Percentiles rank a stretch among this genome's conserved stretches.
Conservation (phyloP, 2,888 invertebrate genomes). For the Apodemia zela region DNA sequence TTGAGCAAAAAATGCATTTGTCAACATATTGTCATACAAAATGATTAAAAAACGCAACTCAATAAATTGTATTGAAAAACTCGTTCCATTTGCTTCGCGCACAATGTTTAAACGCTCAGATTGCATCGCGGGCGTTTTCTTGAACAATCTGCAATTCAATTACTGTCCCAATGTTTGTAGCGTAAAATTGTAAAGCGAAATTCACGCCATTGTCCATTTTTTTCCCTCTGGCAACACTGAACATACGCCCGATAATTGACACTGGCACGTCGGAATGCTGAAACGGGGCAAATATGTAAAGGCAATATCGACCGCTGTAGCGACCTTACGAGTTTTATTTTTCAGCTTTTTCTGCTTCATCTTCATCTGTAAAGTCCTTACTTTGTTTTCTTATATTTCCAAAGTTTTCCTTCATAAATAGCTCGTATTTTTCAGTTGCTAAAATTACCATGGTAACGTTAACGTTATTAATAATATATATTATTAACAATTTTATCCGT, state of each 20-base stretch:
- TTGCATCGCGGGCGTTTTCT: conserved; percentile 28
- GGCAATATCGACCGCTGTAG: conserved; percentile 5
- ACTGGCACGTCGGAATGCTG: conserved; percentile 27
- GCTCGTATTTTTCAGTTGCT: background rate
- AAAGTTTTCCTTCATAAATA: background rate
- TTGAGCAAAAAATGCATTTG: background rate
- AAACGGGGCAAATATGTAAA: conserved; percentile 14
- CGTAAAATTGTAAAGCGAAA: conserved; percentile 33
- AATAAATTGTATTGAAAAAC: conserved; percentile 10
- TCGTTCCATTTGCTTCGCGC: conserved; percentile 13
- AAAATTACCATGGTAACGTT: background rate
- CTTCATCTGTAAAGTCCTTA: background rate
- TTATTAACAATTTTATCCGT: no score
- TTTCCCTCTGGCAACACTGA: conserved; percentile 27
- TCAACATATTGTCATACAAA: background rate
- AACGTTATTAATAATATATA: no score
- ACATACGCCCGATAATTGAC: conserved; percentile 35
- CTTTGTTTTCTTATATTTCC: background rate
- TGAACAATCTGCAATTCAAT: conserved; percentile 30
- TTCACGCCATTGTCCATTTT: conserved; percentile 33
- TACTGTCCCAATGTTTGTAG: conserved; percentile 29
- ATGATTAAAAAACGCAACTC: conserved; percentile 1
- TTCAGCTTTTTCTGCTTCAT: conserved; percentile 10
- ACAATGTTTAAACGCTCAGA: conserved; percentile 23
- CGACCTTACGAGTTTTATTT: conserved; percentile 10